Percentiles rank a stretch among this genome's conserved stretches.
These are phyloP conservation scores for Punctoribates punctum DNA, from an alignment of 2,888 invertebrate genomes.

Conservation along the genomic window DNA sequence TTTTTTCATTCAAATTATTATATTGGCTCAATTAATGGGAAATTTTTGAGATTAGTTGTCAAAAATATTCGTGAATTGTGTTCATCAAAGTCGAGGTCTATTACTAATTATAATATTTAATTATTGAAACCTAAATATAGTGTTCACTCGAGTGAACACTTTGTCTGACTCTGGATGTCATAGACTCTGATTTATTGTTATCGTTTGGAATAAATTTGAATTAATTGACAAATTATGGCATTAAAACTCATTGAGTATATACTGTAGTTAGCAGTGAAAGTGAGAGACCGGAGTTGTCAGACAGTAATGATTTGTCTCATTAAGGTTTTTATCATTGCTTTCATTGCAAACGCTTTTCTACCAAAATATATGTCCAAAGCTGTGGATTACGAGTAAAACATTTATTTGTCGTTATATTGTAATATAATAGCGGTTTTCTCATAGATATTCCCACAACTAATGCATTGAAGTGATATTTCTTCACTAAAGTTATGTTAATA, in stretches of 20 bases:
- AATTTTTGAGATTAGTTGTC: too few relatives aligned
- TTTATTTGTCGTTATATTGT: not conserved
- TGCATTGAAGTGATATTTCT: not conserved
- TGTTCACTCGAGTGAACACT: not conserved
- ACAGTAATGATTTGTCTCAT: constrained; percentile 4
- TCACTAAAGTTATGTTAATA: constrained; percentile 1
- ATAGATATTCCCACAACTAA: not conserved
- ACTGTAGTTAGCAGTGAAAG: not conserved
- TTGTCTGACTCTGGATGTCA: not conserved
- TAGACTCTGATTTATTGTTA: not conserved
- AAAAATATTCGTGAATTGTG: too few relatives aligned
- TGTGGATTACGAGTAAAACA: not conserved
- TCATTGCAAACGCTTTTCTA: not conserved
- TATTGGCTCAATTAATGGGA: too few relatives aligned
- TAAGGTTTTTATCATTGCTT: constrained; percentile 3
- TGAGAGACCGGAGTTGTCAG: too few relatives aligned
- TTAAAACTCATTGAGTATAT: not conserved
- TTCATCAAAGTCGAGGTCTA: too few relatives aligned
- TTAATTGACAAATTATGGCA: not conserved
- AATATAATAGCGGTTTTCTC: not conserved
- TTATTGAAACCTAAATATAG: not conserved
- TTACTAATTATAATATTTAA: not conserved
- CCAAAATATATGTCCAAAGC: not conserved
- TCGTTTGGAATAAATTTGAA: constrained; percentile 10
- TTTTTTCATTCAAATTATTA: too few relatives aligned